A percentile compares a stretch with the other conserved stretches of the same genome.
Conservation (phyloP, 1,140 invertebrate genomes). For the Penaeus indicus region DNA sequence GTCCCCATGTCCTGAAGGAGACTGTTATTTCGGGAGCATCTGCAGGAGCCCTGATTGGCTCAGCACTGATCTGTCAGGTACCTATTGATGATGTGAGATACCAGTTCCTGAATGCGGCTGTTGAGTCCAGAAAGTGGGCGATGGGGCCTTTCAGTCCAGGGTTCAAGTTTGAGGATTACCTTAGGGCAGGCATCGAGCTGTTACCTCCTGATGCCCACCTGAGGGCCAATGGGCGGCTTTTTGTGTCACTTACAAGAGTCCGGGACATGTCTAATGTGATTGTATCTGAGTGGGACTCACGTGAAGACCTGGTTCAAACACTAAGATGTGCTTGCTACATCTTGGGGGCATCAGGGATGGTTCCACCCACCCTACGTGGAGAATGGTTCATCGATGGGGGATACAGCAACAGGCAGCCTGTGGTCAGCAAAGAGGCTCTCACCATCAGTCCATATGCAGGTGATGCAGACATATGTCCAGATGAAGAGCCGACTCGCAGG, state of each 20-base stretch:
- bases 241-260: slow-evolving; percentile 93
- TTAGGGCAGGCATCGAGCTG: slow-evolving; percentile 84
- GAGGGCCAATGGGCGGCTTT: slow-evolving; percentile 88
- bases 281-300: slow-evolving; percentile 89
- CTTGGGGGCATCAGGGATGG: slow-evolving; percentile 92
- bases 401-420: slow-evolving; percentile 94
- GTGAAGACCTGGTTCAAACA: slow-evolving; percentile 92
- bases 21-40: slow-evolving; percentile 42
- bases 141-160: slow-evolving; percentile 95
- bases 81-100: slow-evolving; percentile 32
- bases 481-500: slow-evolving; percentile 74
- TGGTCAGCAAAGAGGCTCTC: slow-evolving; percentile 84
- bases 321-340: slow-evolving; percentile 95
- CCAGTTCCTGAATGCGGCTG: slow-evolving; percentile 86
- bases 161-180: slow-evolving; percentile 90
- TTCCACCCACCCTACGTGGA: slow-evolving; percentile 91
- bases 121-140: slow-evolving; percentile 86
- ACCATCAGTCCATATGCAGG: slow-evolving; percentile 98
- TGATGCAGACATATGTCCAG: slow-evolving; percentile 97
- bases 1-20: slow-evolving; percentile 29
- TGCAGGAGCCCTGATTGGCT: slow-evolving; percentile 52
- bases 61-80: slow-evolving; percentile 39
- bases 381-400: slow-evolving; percentile 96
- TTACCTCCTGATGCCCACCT: slow-evolving; percentile 93
- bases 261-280: slow-evolving; percentile 95